Evolutionary conservation across 2,888 invertebrate species (phyloP).

Genomic region (Panzeria rudis): DNA sequence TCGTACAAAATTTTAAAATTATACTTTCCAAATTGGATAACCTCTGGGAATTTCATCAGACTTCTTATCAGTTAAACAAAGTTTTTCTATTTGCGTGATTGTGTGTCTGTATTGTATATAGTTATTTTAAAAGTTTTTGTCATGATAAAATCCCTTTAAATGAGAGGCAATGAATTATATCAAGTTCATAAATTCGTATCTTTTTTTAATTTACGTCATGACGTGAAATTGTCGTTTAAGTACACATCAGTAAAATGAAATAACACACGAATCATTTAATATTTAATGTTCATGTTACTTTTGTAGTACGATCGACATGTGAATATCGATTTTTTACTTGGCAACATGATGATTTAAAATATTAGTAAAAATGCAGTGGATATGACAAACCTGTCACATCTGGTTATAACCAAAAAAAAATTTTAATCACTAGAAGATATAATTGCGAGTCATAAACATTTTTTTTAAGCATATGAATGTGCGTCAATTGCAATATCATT

Average conservation of each 20-base stretch:
- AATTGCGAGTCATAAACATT: background rate
- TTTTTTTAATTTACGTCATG: constrained; percentile 47
- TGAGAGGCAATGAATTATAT: constrained; percentile 62
- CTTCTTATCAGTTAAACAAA: background rate
- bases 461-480: background rate
- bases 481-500: constrained; percentile 9
- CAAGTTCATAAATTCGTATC: constrained; percentile 53
- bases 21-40: background rate
- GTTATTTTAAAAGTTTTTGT: background rate
- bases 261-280: background rate
- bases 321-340: constrained; percentile 4
- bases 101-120: background rate
- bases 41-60: background rate
- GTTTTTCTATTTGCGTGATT: background rate
- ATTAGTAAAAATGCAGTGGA: background rate
- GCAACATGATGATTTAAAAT: constrained; percentile 6
- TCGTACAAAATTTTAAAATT: background rate
- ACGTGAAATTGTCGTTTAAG: constrained; percentile 26
- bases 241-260: constrained; percentile 7
- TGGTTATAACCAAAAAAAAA: constrained; percentile 1
- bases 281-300: constrained; percentile 14
- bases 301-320: background rate
- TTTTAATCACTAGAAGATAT: background rate
- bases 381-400: constrained; percentile 12
- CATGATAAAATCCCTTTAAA: constrained; percentile 46